phyloP scores from a whole-genome alignment of 2,797 vertebrate genomes.

The Discoglossus pictus region DNA sequence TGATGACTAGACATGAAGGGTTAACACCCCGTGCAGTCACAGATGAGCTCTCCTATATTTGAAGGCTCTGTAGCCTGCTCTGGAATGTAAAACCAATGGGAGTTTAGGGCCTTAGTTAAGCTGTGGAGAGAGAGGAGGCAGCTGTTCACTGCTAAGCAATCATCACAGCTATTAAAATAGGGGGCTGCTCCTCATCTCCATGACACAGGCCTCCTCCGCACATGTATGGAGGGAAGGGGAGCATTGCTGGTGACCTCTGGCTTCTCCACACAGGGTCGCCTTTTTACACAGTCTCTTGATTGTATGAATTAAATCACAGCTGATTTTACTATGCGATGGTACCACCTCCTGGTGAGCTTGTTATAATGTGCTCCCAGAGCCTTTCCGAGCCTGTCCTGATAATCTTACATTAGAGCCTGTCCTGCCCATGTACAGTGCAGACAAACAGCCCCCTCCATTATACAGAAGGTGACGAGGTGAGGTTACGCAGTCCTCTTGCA shows the following conservation, averaged over 20 bases:
- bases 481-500: conserved; percentile 39
- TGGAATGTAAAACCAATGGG: conserved; percentile 65
- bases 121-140: conserved; percentile 60
- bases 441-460: neutral
- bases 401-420: neutral
- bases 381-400: neutral
- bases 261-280: conserved; percentile 2
- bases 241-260: conserved; percentile 21
- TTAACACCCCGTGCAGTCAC: conserved; percentile 12
- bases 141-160: conserved; percentile 65
- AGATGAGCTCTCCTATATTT: conserved; percentile 61
- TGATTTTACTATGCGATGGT: no score
- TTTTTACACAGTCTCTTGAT: neutral
- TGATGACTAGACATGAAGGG: conserved; percentile 13
- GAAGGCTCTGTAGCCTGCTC: conserved; percentile 58
- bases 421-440: neutral
- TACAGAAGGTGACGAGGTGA: conserved; percentile 1
- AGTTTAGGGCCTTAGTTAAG: conserved; percentile 64
- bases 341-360: no score
- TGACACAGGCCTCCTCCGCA: conserved; percentile 26
- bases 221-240: conserved; percentile 12
- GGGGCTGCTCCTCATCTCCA: conserved; percentile 45
- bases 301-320: neutral
- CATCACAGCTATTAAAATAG: conserved; percentile 58
- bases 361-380: neutral